Base-by-base conservation (phyloP, 2,888 invertebrate genomes). In the Lymantria monacha region DNA sequence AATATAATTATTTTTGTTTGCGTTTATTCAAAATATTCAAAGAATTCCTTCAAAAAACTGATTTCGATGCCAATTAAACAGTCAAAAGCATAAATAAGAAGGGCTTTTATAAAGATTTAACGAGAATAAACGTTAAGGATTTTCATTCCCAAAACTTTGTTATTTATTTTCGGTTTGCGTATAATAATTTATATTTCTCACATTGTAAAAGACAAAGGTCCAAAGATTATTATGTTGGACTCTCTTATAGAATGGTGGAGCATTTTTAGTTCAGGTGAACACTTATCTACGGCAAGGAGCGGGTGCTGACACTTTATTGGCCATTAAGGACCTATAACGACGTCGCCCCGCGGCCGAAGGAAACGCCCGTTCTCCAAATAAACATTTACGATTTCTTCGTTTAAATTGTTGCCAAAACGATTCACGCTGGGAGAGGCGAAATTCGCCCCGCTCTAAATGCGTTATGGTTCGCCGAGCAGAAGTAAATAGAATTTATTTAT, bases 401-500 rank as follows among this genome's bases (percentile, higher is more conserved):
- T 85, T 85, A 87, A 87, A 86, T 88, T 85, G 86, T 87, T 85
- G 83, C 84, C 85, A 79, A 81, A 86, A 85, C 86, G 85, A 83
- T 85, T 87, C 81, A 67, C 81, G 79, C 81, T 71, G 71, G 69
- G 74, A 76, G 72, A 72, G 74, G 72, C 66, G 67, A 75, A 81
- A 77, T 80, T 82, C 77, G 70, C 78, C 73, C 66, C 72, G 63
- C 71, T 77, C 80, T 85, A 82, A 87, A 85, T 81, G 79, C 82
- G 81, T 84, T 81, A 85, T 80, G 81, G 81, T 81, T 78, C 81
- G 81, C 77, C 79, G 77, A 84, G 83, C 83, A 83, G 82, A 85
- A 87, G 80, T 83, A 85, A 89, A 87, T 79, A 76, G 78, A 86
- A 87, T 88, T 87, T 85, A 87, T 87, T 87, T 88, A 85, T 87